Percentiles rank a stretch among this genome's conserved stretches.
Evolutionary conservation across 1,140 invertebrate species (phyloP).

Genomic region (Diorhabda carinulata): DNA sequence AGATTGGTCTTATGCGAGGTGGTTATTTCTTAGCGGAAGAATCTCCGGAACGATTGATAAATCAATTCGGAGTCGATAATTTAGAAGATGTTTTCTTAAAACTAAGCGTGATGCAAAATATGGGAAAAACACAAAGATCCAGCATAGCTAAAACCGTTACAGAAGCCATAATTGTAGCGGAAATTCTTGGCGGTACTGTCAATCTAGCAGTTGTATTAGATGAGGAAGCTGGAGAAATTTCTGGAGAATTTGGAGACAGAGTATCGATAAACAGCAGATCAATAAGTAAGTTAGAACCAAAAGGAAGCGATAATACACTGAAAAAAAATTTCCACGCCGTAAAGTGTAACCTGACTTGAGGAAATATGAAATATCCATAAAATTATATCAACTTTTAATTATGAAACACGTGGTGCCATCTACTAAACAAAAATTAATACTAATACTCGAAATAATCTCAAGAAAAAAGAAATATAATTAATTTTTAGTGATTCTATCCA

Average conservation of each 20-base stretch:
- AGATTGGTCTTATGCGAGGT: constrained; percentile 91
- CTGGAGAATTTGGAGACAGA: constrained; percentile 80
- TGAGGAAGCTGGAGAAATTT: constrained; percentile 68
- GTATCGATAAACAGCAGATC: constrained; percentile 69
- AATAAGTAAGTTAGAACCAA: constrained; percentile 37
- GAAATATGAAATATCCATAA: too few species aligned
- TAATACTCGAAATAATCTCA: too few species aligned
- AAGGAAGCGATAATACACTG: too few species aligned
- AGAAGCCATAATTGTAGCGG: constrained; percentile 58
- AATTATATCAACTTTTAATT: too few species aligned
- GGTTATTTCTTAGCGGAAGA: constrained; percentile 89
- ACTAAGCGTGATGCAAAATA: constrained; percentile 77
- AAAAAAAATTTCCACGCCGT: too few species aligned
- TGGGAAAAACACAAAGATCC: constrained; percentile 70
- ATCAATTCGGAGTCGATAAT: constrained; percentile 71
- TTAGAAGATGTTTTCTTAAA: constrained; percentile 92
- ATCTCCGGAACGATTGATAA: constrained; percentile 74
- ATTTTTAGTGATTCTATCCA: too few species aligned
- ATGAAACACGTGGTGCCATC: too few species aligned
- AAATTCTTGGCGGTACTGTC: constrained; percentile 47
- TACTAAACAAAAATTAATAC: too few species aligned
- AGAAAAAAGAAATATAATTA: too few species aligned
- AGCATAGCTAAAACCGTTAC: constrained; percentile 72
- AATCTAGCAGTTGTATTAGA: constrained; percentile 62
- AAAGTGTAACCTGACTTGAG: too few species aligned